Conservation (phyloP, 2,888 invertebrate genomes). For the Amorpha juglandis region DNA sequence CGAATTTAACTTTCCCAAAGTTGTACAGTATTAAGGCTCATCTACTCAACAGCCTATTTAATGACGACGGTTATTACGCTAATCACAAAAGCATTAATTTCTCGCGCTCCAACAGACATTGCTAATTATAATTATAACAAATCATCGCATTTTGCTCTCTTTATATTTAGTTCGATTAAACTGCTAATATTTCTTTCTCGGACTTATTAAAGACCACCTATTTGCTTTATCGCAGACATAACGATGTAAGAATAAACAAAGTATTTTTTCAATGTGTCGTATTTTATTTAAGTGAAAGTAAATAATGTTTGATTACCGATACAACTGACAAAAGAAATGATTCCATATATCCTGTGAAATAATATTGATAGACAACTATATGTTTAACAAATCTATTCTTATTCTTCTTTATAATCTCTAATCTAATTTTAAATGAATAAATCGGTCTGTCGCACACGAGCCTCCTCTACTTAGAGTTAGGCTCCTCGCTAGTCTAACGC, state of each 20-base stretch:
- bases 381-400: no score
- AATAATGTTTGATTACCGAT: neutral
- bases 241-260: neutral
- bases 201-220: neutral
- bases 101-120: constrained; percentile 30
- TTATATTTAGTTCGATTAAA: neutral
- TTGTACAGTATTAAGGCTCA: constrained; percentile 73
- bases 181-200: neutral
- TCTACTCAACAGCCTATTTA: constrained; percentile 71
- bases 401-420: no score
- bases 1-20: constrained; percentile 71
- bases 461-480: no score
- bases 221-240: neutral
- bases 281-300: neutral
- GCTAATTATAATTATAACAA: constrained; percentile 32
- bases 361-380: no score
- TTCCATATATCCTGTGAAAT: neutral
- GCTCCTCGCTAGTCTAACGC: no score
- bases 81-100: constrained; percentile 63
- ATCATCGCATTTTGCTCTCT: constrained; percentile 21
- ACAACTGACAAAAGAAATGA: neutral
- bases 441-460: no score
- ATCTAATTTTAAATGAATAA: no score
- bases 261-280: neutral
- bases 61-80: constrained; percentile 67